A percentile compares a stretch with the other conserved stretches of the same genome.
Conservation (phyloP, 2,797 vertebrate species). For the Trematomus bernacchii region DNA sequence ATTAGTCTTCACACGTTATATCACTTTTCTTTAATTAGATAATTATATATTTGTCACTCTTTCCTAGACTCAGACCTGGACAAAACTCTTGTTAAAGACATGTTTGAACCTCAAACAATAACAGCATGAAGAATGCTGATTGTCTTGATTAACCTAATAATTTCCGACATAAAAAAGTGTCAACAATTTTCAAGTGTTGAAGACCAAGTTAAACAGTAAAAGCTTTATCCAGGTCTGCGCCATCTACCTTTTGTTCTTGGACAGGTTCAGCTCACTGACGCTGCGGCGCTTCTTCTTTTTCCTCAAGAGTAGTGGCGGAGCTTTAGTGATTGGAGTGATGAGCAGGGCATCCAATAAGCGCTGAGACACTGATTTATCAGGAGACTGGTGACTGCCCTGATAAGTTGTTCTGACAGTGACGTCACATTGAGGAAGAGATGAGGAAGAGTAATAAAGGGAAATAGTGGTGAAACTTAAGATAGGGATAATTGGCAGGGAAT, state of each 20-base stretch:
- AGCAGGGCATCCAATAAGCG: constrained; percentile 86
- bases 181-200: neutral
- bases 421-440: constrained; percentile 15
- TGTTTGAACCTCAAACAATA: neutral
- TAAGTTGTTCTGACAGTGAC: constrained; percentile 52
- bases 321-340: constrained; percentile 80
- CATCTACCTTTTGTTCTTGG: constrained; percentile 72
- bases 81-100: constrained; percentile 31
- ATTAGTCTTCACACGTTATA: neutral
- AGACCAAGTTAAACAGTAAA: neutral
- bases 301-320: constrained; percentile 59
- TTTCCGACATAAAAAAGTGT: neutral
- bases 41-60: constrained; percentile 4
- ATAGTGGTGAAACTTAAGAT: neutral
- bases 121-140: neutral
- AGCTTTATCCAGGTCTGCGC: constrained; percentile 41
- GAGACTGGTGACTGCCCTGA: constrained; percentile 69
- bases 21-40: constrained; percentile 1
- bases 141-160: neutral
- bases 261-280: constrained; percentile 71
- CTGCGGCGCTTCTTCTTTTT: constrained; percentile 73
- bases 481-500: neutral
- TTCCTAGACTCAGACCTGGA: constrained; percentile 17
- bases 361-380: constrained; percentile 65
- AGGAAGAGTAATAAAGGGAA: neutral